A percentile compares a stretch with the other conserved stretches of the same genome.
Evolutionary conservation across 2,113 vertebrate genomes (phyloP).

Genomic region (Ochotona princeps): DNA sequence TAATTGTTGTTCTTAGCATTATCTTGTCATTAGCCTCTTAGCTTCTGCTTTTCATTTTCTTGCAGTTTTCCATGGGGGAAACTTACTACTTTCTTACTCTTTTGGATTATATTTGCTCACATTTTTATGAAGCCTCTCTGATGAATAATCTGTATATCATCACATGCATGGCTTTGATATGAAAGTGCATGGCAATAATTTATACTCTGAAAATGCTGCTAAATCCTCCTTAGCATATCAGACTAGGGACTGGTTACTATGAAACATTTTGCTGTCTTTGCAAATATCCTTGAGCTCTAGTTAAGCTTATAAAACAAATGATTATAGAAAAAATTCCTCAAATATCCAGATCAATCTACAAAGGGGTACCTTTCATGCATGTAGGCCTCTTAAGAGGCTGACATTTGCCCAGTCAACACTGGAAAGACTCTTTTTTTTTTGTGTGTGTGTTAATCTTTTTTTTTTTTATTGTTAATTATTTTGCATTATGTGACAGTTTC

Average conservation of each 20-base stretch:
- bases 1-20: constrained; percentile 72
- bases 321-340: constrained; percentile 69
- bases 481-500: no score
- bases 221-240: constrained; percentile 75
- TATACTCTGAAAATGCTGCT: constrained; percentile 72
- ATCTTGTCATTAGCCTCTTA: constrained; percentile 62
- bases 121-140: constrained; percentile 76
- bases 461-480: no score
- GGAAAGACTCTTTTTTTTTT: constrained; percentile 68
- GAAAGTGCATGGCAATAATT: constrained; percentile 73
- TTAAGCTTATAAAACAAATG: constrained; percentile 74
- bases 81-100: constrained; percentile 60
- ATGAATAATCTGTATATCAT: constrained; percentile 80
- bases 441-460: no score
- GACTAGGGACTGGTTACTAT: constrained; percentile 60
- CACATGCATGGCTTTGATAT: constrained; percentile 77
- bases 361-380: constrained; percentile 61
- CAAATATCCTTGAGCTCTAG: constrained; percentile 73
- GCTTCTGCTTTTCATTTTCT: constrained; percentile 63
- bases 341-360: constrained; percentile 63
- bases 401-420: constrained; percentile 71
- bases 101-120: constrained; percentile 76
- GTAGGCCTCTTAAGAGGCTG: constrained; percentile 57
- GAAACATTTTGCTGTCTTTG: constrained; percentile 64
- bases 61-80: constrained; percentile 66